Evolutionary conservation across 2,888 invertebrate genomes (phyloP).

Genomic region (Endomychus coccineus): DNA sequence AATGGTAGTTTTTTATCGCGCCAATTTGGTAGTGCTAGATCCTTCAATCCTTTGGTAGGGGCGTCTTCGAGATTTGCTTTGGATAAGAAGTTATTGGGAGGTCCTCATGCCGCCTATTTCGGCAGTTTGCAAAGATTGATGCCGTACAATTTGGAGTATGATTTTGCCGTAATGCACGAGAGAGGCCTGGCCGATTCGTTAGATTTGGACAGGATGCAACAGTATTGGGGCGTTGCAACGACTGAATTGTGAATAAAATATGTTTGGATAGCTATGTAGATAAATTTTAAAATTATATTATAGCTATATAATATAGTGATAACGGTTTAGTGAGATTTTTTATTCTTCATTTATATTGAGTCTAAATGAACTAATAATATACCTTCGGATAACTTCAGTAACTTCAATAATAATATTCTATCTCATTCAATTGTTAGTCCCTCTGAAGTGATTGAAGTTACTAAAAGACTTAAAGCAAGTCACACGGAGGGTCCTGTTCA

Average conservation of each 20-base stretch:
- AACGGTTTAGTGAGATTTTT: too few relatives aligned
- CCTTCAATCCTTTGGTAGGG: slow-evolving; percentile 58
- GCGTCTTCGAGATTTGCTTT: slow-evolving; percentile 54
- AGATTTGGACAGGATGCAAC: slow-evolving; percentile 80
- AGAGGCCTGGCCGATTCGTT: slow-evolving; percentile 65
- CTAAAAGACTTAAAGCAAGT: too few relatives aligned
- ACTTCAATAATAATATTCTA: too few relatives aligned
- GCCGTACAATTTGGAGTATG: slow-evolving; percentile 78
- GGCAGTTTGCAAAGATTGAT: slow-evolving; percentile 76
- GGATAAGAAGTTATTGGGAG: slow-evolving; percentile 58
- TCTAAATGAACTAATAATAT: too few relatives aligned
- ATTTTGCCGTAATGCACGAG: slow-evolving; percentile 77
- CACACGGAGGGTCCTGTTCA: too few relatives aligned
- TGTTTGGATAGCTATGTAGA: too few relatives aligned
- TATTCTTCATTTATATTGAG: too few relatives aligned
- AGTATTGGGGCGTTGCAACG: slow-evolving; percentile 86
- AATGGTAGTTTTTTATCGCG: slow-evolving; percentile 55
- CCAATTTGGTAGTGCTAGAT: slow-evolving; percentile 73
- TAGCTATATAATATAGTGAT: too few relatives aligned
- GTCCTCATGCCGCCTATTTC: slow-evolving; percentile 81
- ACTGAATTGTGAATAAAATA: slow-evolving; percentile 60
- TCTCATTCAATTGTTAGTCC: too few relatives aligned
- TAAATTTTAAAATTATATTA: too few relatives aligned
- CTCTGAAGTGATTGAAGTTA: too few relatives aligned
- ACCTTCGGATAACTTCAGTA: too few relatives aligned